A percentile compares a stretch with the other conserved stretches of the same genome.
phyloP scores from a whole-genome alignment of 2,797 vertebrate species.

The Discoglossus pictus region DNA sequence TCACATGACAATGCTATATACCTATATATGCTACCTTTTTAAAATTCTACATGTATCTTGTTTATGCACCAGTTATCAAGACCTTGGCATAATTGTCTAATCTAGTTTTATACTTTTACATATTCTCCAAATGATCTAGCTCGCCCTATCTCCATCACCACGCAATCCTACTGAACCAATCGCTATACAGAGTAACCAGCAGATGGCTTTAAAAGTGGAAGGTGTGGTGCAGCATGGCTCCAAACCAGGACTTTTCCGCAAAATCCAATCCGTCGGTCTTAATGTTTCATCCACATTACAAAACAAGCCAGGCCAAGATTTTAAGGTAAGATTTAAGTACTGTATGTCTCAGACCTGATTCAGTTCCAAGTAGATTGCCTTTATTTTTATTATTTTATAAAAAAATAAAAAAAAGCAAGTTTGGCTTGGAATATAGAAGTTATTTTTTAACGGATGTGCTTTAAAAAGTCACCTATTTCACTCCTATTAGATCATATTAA shows the following conservation, averaged over 20 bases:
- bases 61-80: neutral
- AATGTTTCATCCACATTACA: constrained; percentile 91
- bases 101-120: neutral
- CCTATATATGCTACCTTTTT: too few species aligned
- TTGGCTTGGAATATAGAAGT: too few species aligned
- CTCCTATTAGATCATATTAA: too few species aligned
- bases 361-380: too few species aligned
- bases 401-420: too few species aligned
- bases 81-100: neutral
- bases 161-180: constrained; percentile 91
- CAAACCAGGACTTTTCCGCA: constrained; percentile 92
- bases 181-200: constrained; percentile 91
- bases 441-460: too few species aligned
- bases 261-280: constrained; percentile 93
- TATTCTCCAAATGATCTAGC: constrained; percentile 66
- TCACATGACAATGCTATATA: too few species aligned
- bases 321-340: constrained; percentile 80
- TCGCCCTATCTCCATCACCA: constrained; percentile 92
- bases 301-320: constrained; percentile 88
- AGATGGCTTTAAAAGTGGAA: constrained; percentile 92
- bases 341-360: neutral
- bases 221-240: constrained; percentile 96
- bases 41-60: too few species aligned
- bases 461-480: too few species aligned
- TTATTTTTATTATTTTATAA: too few species aligned